phyloP scores from a whole-genome alignment of 1,140 invertebrate species.

The Papilio machaon region DNA sequence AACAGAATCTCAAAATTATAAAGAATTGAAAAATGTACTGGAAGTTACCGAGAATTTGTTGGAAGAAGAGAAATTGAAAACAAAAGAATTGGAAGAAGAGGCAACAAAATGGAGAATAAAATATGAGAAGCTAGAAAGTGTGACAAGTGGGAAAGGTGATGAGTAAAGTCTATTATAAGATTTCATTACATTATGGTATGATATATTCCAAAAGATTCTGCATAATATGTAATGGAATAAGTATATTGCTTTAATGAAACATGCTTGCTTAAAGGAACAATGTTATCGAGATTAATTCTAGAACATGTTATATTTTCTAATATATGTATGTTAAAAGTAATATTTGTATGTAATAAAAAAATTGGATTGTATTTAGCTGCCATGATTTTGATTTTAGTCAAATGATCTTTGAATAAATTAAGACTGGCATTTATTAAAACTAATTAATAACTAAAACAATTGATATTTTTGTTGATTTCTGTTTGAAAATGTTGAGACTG shows the following conservation, averaged over 20 bases:
- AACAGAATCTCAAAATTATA: slow-evolving; percentile 41
- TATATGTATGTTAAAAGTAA: background rate
- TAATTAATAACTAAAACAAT: background rate
- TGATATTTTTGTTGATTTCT: background rate
- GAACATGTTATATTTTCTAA: background rate
- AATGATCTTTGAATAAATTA: background rate
- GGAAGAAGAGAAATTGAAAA: slow-evolving; percentile 54
- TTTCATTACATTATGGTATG: background rate
- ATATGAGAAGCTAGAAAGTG: slow-evolving; percentile 54
- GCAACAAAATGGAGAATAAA: slow-evolving; percentile 58
- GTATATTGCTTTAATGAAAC: background rate
- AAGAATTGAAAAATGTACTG: slow-evolving; percentile 56
- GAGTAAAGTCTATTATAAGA: slow-evolving; percentile 40
- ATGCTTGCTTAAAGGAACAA: background rate
- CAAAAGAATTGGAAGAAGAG: slow-evolving; percentile 62
- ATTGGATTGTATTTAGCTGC: background rate
- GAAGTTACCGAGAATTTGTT: slow-evolving; percentile 53
- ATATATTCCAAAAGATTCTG: background rate
- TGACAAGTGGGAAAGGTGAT: slow-evolving; percentile 51
- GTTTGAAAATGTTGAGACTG: slow-evolving; percentile 20
- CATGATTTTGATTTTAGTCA: background rate
- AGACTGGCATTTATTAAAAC: background rate
- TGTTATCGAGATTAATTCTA: background rate
- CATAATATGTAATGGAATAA: background rate
- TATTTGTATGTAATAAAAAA: background rate